Evolutionary conservation across 2,797 vertebrate species (phyloP).

Genomic region (Danio aesculapii): DNA sequence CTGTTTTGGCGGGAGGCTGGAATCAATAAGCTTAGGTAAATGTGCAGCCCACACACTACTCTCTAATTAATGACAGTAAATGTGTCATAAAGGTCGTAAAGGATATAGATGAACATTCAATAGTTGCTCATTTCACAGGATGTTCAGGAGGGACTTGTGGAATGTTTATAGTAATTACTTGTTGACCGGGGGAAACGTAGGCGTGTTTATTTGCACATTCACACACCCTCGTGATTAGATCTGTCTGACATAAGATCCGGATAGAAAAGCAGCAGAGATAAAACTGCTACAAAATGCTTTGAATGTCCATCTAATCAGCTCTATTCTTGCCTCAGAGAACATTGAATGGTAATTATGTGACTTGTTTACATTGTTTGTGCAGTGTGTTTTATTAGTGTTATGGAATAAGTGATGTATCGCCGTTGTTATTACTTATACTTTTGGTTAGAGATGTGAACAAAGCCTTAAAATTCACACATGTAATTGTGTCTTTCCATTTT

Average conservation of each 20-base stretch:
- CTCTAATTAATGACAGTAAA: constrained; percentile 28
- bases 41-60: constrained; percentile 20
- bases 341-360: background rate
- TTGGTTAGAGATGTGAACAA: background rate
- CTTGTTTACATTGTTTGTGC: background rate
- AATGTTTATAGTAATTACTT: constrained; percentile 35
- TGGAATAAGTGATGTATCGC: background rate
- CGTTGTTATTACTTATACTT: background rate
- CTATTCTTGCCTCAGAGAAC: background rate
- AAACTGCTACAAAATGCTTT: background rate
- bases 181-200: constrained; percentile 23
- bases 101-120: constrained; percentile 39
- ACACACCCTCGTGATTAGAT: constrained; percentile 6
- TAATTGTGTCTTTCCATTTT: too few relatives aligned
- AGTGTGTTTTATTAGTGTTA: background rate
- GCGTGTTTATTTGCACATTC: constrained; percentile 13
- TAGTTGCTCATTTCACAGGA: constrained; percentile 24
- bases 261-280: background rate
- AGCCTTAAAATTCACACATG: too few relatives aligned
- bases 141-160: constrained; percentile 10
- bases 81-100: constrained; percentile 31
- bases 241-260: constrained; percentile 3
- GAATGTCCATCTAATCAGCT: background rate
- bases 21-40: constrained; percentile 29
- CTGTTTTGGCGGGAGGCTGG: background rate